Conservation (phyloP, 23 tunicate genomes). For the Ascidia mentula region DNA sequence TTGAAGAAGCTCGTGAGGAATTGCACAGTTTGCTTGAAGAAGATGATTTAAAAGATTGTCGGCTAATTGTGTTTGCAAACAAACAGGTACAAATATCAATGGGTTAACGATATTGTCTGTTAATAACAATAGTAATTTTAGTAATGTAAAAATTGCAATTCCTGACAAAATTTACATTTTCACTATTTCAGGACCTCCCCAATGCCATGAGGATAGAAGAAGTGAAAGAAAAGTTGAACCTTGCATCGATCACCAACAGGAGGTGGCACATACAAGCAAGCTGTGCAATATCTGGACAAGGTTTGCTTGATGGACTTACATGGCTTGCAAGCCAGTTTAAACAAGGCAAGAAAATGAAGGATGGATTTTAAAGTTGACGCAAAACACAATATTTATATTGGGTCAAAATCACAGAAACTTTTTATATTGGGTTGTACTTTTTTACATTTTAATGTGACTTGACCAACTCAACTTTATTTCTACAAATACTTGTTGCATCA, state of each 20-base stretch:
- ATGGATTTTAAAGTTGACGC: conserved; percentile 16
- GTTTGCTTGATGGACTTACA: conserved; percentile 73
- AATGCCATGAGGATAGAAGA: conserved; percentile 89
- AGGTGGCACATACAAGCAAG: conserved; percentile 85
- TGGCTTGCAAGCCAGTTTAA: conserved; percentile 91
- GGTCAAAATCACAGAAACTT: too few relatives aligned
- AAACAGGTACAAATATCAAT: too few relatives aligned
- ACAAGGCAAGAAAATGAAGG: conserved; percentile 28
- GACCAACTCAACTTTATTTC: too few relatives aligned
- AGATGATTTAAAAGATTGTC: conserved; percentile 87
- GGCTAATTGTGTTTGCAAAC: conserved; percentile 89
- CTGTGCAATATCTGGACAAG: conserved; percentile 84
- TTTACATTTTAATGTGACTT: too few relatives aligned
- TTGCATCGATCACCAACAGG: conserved; percentile 44
- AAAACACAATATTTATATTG: too few relatives aligned
- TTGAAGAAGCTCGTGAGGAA: conserved; percentile 99
- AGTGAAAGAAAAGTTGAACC: conserved; percentile 70
- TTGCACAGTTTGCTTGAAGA: conserved; percentile 83
- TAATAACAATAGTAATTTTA: too few relatives aligned
- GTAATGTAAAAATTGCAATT: too few relatives aligned
- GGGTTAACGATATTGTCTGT: too few relatives aligned
- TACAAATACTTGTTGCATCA: too few relatives aligned
- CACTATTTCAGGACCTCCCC: conserved; percentile 88
- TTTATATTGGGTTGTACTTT: too few relatives aligned
- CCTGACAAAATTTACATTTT: too few relatives aligned